Percentiles rank a stretch among this genome's conserved stretches.
phyloP scores from a whole-genome alignment of 2,888 invertebrate species.

The Rhabditoides inermis region DNA sequence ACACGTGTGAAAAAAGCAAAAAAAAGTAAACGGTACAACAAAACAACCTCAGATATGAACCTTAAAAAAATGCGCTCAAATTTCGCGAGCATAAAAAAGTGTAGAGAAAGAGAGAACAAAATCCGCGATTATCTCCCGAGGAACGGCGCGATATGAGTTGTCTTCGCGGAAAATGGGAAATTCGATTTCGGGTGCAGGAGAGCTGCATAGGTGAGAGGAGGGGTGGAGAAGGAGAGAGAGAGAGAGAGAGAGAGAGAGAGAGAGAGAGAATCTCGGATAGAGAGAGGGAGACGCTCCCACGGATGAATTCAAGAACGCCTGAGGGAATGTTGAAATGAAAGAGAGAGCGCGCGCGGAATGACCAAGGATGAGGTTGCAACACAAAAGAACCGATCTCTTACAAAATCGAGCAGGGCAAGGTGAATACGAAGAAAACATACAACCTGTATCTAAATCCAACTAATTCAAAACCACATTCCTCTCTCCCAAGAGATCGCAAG shows the following conservation, averaged over 20 bases:
- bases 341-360: not conserved
- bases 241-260: not conserved
- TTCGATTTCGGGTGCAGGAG: not conserved
- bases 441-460: not conserved
- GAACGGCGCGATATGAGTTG: not conserved
- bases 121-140: slow-evolving; percentile 5
- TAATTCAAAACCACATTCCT: no score
- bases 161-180: slow-evolving; percentile 2
- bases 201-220: not conserved
- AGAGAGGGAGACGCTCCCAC: slow-evolving; percentile 11
- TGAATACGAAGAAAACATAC: not conserved
- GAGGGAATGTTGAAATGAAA: not conserved
- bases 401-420: slow-evolving; percentile 1
- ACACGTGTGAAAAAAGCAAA: no score
- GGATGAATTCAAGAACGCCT: slow-evolving; percentile 13
- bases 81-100: no score
- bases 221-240: no score
- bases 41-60: no score
- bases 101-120: no score
- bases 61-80: no score
- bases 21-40: no score
- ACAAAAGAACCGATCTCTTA: no score
- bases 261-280: slow-evolving; percentile 1
- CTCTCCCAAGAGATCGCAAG: no score
- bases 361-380: not conserved